Evolutionary conservation across 2,888 invertebrate species (phyloP), one percentile per base, ranked within the genome.

Genomic region (Torymus texanus): DNA sequence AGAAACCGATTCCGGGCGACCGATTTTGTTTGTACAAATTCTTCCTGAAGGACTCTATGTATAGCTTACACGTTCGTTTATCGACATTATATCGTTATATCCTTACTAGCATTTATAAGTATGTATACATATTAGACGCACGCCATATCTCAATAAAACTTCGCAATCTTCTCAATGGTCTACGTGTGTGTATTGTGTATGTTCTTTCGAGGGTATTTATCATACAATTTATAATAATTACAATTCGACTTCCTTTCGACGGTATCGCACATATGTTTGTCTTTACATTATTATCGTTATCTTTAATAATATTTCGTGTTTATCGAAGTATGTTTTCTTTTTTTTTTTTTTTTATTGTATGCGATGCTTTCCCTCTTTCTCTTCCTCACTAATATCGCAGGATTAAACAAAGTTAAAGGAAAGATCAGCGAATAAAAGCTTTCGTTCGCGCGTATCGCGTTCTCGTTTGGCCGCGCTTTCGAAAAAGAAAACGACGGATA

Each of bases 11-110:
- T 82, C 82, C 75, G 66, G 51, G 68, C 80, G 83, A 62, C 79
- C 82, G 81, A 81, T 83, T 86, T 85, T 88, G 89, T 90, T 90
- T 90, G 90, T 89, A 89, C 89, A 89, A 89, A 88, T 90, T 89
- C 87, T 88, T 90, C 89, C 88, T 89, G 89, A 90, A 90, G 90
- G 87, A 87, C 85, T 87, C 85, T 88, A 77, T 79, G 81, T 79
- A 82, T 80, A 81, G 76, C 79, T 75, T 81, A 81, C 79, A 78
- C 81, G 67, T 81, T 80, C 75, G 62, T 79, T 81, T 83, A 83
- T 83, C 83, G 82, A 79, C 79, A 81, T 66, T 80, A 79, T 61
- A 78, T 77, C 75, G 74, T 80, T 76, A 78, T 81, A 67, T 75
- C 75, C 58, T 73, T 73, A 71, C 18, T 79, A 80, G 41, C 78